Percentiles rank a stretch among this genome's conserved stretches.
Evolutionary conservation across 2,797 vertebrate species (phyloP).

Genomic region (Neosalanx taihuensis): DNA sequence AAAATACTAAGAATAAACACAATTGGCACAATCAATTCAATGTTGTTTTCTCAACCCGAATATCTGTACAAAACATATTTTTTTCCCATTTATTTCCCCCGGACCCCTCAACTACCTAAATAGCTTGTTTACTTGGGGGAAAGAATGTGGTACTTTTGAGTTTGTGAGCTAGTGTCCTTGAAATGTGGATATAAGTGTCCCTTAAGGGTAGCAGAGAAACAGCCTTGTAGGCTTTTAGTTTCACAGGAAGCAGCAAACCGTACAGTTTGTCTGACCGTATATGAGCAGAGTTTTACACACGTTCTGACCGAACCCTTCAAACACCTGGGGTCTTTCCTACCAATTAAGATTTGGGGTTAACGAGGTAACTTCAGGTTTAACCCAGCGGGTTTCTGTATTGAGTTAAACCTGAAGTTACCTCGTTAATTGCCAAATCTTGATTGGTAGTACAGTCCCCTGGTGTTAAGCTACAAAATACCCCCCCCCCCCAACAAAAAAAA

Average conservation of each 20-base stretch:
- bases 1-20: constrained; percentile 54
- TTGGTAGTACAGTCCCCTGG: neutral
- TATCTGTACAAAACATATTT: constrained; percentile 66
- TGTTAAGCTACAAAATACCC: constrained; percentile 44
- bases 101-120: constrained; percentile 50
- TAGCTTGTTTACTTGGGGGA: constrained; percentile 42
- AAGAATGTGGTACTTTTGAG: constrained; percentile 39
- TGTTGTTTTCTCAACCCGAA: constrained; percentile 57
- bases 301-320: constrained; percentile 18
- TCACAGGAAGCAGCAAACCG: constrained; percentile 62
- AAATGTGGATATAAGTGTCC: constrained; percentile 29
- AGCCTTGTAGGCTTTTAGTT: constrained; percentile 50
- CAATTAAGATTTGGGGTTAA: too few species aligned
- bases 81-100: constrained; percentile 36
- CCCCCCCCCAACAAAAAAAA: constrained; percentile 42
- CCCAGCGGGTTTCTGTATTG: too few species aligned
- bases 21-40: constrained; percentile 70
- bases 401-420: too few species aligned
- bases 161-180: constrained; percentile 59
- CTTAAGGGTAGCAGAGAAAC: constrained; percentile 40
- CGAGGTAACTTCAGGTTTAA: too few species aligned
- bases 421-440: too few species aligned
- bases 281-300: constrained; percentile 52
- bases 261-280: constrained; percentile 42
- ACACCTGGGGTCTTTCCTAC: neutral